Evolutionary conservation across 2,888 invertebrate species (phyloP), one percentile per base, ranked within the genome.

Genomic region (Stegophylla sp.): DNA sequence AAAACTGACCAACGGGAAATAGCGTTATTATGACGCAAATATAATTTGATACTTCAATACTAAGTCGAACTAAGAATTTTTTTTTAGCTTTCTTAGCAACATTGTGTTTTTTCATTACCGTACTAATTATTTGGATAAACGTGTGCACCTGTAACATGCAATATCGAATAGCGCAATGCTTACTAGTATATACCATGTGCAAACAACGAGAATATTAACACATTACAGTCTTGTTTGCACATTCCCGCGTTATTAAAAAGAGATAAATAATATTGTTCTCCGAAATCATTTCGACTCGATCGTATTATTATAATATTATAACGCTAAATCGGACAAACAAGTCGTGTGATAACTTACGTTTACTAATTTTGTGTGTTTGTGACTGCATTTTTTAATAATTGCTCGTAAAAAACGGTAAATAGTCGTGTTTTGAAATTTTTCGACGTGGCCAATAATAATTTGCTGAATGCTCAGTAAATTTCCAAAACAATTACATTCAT

Each of bases 251-350:
- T 9, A 26, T 48, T 20, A 17, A 26, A 56, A 45, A 12, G 5
- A 73, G 34, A 74, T 20, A 48, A 48, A 41, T 51, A 41, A 51
- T 45, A n/a, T n/a, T n/a, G n/a, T 61, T 66, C 34, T 45, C 20
- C 45, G 0, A n/a, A 45, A 59, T 73, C 59, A 43, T 34, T 72
- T 72, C 53, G 34, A 15, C 34, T 71, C 43, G 9, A 51, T n/a
- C 28, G 28, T 15, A 66, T 28, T n/a, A n/a, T n/a, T n/a, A n/a
- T n/a, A n/a, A n/a, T n/a, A n/a, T n/a, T n/a, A n/a, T n/a, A n/a
- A n/a, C n/a, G 26, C 17, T 56, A 17, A 56, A 41, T 41, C 17
- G 41, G 15, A 63, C 41, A 41, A n/a, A 34, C 10, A 12, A 64
- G 12, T n/a, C n/a, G n/a, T 15, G n/a, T 61, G n/a, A 28, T 17